phyloP scores from a whole-genome alignment of 2,888 invertebrate species.

The Scaptomyza flava region DNA sequence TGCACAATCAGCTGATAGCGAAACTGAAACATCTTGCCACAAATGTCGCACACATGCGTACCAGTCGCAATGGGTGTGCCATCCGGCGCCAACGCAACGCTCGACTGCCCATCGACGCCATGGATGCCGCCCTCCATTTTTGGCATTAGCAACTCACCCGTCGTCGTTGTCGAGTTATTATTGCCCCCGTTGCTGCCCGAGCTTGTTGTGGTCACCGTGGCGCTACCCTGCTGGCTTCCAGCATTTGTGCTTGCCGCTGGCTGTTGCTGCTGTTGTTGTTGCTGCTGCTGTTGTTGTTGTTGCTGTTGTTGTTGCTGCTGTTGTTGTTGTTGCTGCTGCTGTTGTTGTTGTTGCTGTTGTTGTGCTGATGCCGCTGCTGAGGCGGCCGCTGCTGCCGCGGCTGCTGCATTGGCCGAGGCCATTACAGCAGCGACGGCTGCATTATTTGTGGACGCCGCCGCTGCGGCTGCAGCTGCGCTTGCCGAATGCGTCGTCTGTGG shows the following conservation, averaged over 20 bases:
- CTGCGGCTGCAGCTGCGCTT: conserved; percentile 78
- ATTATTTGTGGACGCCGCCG: conserved; percentile 77
- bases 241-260: conserved; percentile 56
- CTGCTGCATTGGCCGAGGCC: conserved; percentile 74
- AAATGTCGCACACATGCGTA: conserved; percentile 91
- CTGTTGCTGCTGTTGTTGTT: conserved; percentile 24
- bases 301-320: conserved; percentile 40
- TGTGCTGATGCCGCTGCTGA: conserved; percentile 66
- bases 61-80: conserved; percentile 86
- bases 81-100: conserved; percentile 85
- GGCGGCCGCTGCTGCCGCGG: conserved; percentile 69
- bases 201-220: conserved; percentile 71
- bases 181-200: conserved; percentile 59
- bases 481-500: conserved; percentile 70
- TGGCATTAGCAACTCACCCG: conserved; percentile 82
- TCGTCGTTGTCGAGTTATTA: conserved; percentile 64
- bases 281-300: conserved; percentile 19
- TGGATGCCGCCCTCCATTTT: conserved; percentile 84
- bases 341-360: conserved; percentile 57
- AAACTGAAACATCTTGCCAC: conserved; percentile 94
- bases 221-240: conserved; percentile 55
- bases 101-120: conserved; percentile 85
- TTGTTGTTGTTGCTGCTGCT: conserved; percentile 47
- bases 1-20: conserved; percentile 95
- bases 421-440: conserved; percentile 74